Percentiles rank a stretch among this genome's conserved stretches.
Evolutionary conservation across 92 coral and sea anemone species (phyloP).

Genomic region (Blastomussa wellsi): DNA sequence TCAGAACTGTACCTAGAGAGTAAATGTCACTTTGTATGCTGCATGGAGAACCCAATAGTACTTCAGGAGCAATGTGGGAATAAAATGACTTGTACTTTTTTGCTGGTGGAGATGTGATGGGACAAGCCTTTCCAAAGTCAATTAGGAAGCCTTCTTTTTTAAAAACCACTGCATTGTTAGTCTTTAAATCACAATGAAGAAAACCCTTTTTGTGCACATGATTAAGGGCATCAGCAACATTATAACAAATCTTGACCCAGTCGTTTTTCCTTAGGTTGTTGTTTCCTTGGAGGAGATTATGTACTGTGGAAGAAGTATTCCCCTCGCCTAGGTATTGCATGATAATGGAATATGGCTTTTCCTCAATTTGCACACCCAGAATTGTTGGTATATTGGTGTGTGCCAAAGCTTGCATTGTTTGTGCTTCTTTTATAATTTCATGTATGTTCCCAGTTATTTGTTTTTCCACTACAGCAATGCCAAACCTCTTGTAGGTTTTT

Average conservation of each 20-base stretch:
- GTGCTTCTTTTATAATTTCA: constrained; percentile 12
- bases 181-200: constrained; percentile 51
- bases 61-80: constrained; percentile 52
- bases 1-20: constrained; percentile 42
- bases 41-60: constrained; percentile 36
- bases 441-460: background rate
- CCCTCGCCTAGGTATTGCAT: no score
- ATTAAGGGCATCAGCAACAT: constrained; percentile 58
- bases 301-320: no score
- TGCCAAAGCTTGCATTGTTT: no score
- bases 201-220: constrained; percentile 44
- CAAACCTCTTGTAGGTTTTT: constrained; percentile 8
- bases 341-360: no score
- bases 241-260: constrained; percentile 40
- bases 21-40: constrained; percentile 41
- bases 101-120: constrained; percentile 29
- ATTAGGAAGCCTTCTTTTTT: constrained; percentile 45
- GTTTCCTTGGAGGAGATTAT: no score
- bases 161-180: constrained; percentile 11
- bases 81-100: constrained; percentile 45
- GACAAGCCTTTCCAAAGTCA: constrained; percentile 59
- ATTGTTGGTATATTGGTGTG: no score
- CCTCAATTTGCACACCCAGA: no score
- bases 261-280: background rate
- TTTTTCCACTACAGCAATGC: constrained; percentile 23